These are phyloP conservation scores for Spinus olivaceus DNA, from an alignment of 2,797 vertebrate species.

Conservation along the genomic window DNA sequence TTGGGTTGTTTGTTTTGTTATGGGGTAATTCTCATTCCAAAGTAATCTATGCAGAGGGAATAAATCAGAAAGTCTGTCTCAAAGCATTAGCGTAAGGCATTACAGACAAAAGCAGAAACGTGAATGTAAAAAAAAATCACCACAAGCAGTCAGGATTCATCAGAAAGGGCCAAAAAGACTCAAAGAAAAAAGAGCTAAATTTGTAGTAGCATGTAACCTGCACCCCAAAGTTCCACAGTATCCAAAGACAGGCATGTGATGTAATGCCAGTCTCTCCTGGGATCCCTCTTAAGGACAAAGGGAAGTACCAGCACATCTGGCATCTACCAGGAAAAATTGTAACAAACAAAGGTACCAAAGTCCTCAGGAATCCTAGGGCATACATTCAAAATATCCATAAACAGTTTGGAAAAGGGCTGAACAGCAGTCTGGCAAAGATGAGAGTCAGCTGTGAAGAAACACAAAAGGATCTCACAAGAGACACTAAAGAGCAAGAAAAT, in stretches of 20 bases:
- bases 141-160: not conserved
- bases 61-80: not conserved
- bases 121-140: not conserved
- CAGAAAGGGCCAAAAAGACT: not conserved
- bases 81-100: not conserved
- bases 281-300: not conserved
- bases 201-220: not conserved
- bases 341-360: not conserved
- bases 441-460: not conserved
- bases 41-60: not conserved
- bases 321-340: not conserved
- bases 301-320: not conserved
- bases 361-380: not conserved
- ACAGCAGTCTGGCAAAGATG: not conserved
- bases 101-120: not conserved
- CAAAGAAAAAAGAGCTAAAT: not conserved
- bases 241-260: not conserved
- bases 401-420: not conserved
- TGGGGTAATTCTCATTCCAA: not conserved
- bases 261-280: not conserved
- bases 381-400: not conserved
- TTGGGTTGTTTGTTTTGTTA: fast-evolving
- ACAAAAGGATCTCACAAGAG: not conserved
- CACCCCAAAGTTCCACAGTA: not conserved
- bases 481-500: not conserved